Evolutionary conservation across 2,888 invertebrate genomes (phyloP), one percentile per base, ranked within the genome.

Genomic region (Halictus ligatus): DNA sequence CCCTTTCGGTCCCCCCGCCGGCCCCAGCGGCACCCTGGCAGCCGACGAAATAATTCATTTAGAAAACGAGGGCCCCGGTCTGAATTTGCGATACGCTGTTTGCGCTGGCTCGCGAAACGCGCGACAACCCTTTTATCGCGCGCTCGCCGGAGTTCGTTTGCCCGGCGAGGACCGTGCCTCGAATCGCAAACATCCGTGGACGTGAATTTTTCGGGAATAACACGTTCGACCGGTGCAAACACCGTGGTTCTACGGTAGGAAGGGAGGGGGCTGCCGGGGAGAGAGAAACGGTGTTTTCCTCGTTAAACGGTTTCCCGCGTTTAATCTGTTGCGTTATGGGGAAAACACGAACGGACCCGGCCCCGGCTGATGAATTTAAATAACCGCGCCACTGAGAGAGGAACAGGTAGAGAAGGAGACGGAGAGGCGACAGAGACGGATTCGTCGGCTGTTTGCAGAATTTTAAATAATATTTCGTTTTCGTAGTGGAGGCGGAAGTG

Each of bases 31-130:
- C 12, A 13, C 25, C 60, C 60, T 13, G 10, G 21, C 25, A 8
- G n/a, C 35, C 75, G 76, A 67, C 69, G 80, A 75, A 87, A 87
- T 87, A 87, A 87, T 87, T 87, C 78, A 87, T 86, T 86, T 85
- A 85, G 86, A 81, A 85, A 85, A 85, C 86, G 79, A 72, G 71
- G 60, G 67, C 35, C 35, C 67, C 67, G 35, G 50, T 15, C 75
- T 72, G 81, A 85, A 85, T 85, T 78, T 76, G 76, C 86, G 75
- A 81, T 35, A 25, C 54, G 25, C 21, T 78, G 72, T 86, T 81
- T 81, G 54, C 81, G 50, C 35, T 71, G 72, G 58, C 75, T 73
- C 60, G 74, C 80, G 74, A 71, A 83, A 80, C 84, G 80, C 54
- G 75, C 80, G 54, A 78, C 78, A 86, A 85, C 83, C 86, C 85